Evolutionary conservation across 2,888 invertebrate genomes (phyloP).

Genomic region (Lacanobia wlatinum): DNA sequence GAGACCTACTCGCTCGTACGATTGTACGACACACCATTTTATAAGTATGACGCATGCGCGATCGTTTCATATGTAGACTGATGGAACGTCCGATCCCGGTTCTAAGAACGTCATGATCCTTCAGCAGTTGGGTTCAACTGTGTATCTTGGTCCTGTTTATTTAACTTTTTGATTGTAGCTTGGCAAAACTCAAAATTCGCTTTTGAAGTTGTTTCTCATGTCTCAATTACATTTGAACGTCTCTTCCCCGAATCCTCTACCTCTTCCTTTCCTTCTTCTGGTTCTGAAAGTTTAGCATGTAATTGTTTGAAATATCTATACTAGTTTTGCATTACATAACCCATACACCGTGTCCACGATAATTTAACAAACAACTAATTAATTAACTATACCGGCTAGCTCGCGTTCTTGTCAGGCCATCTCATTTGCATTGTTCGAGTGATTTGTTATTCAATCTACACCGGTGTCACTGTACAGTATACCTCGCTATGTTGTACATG

Average conservation of each 20-base stretch:
- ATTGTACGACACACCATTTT: conserved; percentile 72
- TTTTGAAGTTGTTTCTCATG: neutral
- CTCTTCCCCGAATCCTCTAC: neutral
- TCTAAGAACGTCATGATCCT: conserved; percentile 43
- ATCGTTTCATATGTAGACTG: conserved; percentile 63
- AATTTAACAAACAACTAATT: conserved; percentile 37
- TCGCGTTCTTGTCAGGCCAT: conserved; percentile 55
- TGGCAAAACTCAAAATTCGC: conserved; percentile 1
- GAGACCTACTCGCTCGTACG: conserved; percentile 67
- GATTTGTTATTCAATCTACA: conserved; percentile 73
- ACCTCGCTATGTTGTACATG: conserved; percentile 64
- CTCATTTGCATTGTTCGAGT: conserved; percentile 64
- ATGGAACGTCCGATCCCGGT: conserved; percentile 48
- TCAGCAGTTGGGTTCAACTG: conserved; percentile 22
- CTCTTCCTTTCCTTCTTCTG: too few species aligned
- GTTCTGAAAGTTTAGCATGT: neutral
- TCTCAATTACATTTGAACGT: neutral
- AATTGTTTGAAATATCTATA: neutral
- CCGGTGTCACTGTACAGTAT: conserved; percentile 62
- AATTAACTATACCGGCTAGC: conserved; percentile 44
- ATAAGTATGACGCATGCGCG: conserved; percentile 80
- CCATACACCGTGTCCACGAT: neutral
- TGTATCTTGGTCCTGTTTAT: conserved; percentile 23
- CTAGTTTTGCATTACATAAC: neutral
- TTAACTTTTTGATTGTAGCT: neutral